Evolutionary conservation across 2,797 vertebrate genomes (phyloP), one percentile per base, ranked within the genome.

Genomic region (Cossypha polioptera): DNA sequence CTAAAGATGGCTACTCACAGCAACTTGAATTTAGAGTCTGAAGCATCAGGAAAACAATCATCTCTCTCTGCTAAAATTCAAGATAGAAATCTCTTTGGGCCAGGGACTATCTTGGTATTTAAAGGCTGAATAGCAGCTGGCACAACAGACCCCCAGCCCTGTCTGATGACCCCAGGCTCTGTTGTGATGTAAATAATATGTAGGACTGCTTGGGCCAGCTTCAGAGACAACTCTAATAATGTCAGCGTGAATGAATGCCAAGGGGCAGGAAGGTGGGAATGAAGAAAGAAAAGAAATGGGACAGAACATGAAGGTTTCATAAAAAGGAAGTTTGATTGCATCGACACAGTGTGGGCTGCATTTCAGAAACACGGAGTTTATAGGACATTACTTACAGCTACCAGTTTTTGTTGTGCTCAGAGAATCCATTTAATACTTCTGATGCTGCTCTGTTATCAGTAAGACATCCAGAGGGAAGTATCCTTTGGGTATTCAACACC

Each of bases 171-270:
- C 67, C 48, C 40, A 29, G 63, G 82, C 45, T 82, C 82, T 84
- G 73, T 82, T 95, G 89, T 95, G 79, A 90, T 92, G 92, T 96
- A 96, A 94, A 96, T 94, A 94, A 71, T 43, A 79, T 14, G 65
- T 88, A 86, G 6, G 4, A 72, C 40, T 96, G 73, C 62, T 91
- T 76, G 40, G 36, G 91, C 62, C 92, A 94, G 62, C 87, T 94
- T 96, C 87, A 86, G 85, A 94, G 48, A 92, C 66, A 73, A 78
- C 88, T 88, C 69, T 79, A 93, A 94, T 90, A 90, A 92, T 29
- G 31, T 84, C 75, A 69, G 51, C 4, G 20, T 33, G 88, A 94
- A 81, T 42, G 69, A 90, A 93, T 84, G 95, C 95, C 87, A 92
- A 94, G 76, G 55, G 85, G 51, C 43, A 90, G 47, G 66, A 93